Conservation (phyloP, 2,113 vertebrate genomes). For the Cyanoliseus patagonus region DNA sequence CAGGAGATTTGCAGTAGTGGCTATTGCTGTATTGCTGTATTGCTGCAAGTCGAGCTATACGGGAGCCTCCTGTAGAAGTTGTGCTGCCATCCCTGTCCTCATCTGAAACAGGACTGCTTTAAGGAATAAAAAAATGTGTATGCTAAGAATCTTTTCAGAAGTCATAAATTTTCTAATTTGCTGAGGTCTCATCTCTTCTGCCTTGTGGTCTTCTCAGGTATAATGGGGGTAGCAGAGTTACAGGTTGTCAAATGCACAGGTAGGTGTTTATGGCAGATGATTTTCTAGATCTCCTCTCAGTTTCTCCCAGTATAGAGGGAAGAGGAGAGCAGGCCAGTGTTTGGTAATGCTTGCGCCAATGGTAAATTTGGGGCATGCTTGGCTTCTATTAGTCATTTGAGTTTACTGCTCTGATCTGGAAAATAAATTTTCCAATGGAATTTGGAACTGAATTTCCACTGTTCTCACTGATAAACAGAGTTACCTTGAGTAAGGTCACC, state of each 20-base stretch:
- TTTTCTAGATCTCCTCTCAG: not conserved
- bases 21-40: not conserved
- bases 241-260: not conserved
- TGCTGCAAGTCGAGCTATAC: not conserved
- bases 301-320: not conserved
- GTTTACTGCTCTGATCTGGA: not conserved
- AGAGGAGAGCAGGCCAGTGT: not conserved
- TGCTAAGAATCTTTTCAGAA: not conserved
- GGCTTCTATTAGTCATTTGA: not conserved
- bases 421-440: not conserved
- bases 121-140: not conserved
- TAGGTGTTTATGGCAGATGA: not conserved
- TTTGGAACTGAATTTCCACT: not conserved
- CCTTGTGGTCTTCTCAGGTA: rapidly evolving
- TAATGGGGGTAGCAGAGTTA: not conserved
- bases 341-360: not conserved
- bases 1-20: not conserved
- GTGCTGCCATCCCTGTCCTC: not conserved
- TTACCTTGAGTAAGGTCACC: not conserved
- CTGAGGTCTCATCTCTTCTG: not conserved
- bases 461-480: not conserved
- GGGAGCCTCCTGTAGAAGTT: not conserved
- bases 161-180: not conserved
- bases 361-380: not conserved
- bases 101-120: not conserved